phyloP scores from a whole-genome alignment of 1,140 invertebrate species.

The Bicyclus anynana region DNA sequence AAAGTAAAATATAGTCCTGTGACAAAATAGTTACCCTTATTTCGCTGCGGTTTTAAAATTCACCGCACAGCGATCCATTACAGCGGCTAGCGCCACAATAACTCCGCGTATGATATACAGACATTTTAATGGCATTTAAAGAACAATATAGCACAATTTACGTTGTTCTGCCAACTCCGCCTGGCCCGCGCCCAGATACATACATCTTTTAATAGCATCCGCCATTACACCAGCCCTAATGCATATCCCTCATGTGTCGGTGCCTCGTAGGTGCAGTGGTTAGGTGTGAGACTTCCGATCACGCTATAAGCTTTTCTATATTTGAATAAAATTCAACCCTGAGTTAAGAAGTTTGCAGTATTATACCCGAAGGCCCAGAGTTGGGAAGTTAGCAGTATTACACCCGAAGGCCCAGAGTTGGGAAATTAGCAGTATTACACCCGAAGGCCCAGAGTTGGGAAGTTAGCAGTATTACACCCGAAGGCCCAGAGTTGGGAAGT shows the following conservation, averaged over 20 bases:
- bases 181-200: conserved; percentile 17
- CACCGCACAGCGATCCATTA: conserved; percentile 2
- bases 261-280: neutral
- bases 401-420: too few relatives aligned
- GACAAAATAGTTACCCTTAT: neutral
- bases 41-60: neutral
- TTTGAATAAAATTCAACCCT: too few relatives aligned
- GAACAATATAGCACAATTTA: conserved; percentile 25
- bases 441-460: too few relatives aligned
- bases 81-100: conserved; percentile 1
- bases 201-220: conserved; percentile 20
- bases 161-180: conserved; percentile 17
- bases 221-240: neutral
- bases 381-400: too few relatives aligned
- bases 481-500: too few relatives aligned
- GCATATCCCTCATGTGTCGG: neutral
- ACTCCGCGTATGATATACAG: conserved; percentile 17
- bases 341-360: too few relatives aligned
- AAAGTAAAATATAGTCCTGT: too few relatives aligned
- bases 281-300: too few relatives aligned
- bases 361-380: too few relatives aligned
- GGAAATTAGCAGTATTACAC: too few relatives aligned
- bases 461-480: too few relatives aligned
- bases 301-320: too few relatives aligned
- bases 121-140: conserved; percentile 24